Evolutionary conservation across 2,797 vertebrate genomes (phyloP).

Genomic region (Rhincodon typus): DNA sequence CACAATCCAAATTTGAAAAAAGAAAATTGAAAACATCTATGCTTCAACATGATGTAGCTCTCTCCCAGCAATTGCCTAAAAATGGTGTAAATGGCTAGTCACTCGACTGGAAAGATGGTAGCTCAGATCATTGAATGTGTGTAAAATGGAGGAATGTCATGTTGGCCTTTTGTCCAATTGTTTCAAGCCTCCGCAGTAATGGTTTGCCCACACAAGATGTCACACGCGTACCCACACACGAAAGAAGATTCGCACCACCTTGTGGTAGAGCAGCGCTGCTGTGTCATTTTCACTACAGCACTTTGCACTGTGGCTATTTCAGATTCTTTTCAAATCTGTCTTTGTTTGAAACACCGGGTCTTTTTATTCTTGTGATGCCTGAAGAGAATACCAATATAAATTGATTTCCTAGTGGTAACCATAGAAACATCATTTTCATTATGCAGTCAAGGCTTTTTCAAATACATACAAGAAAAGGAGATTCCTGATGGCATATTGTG

Average conservation of each 20-base stretch:
- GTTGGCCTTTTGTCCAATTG: not conserved
- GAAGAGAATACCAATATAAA: not conserved
- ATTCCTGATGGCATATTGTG: not conserved
- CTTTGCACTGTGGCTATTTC: not conserved
- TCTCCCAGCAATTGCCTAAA: not conserved
- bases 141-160: not conserved
- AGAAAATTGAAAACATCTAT: not conserved
- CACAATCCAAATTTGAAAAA: not conserved
- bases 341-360: not conserved
- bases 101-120: not conserved
- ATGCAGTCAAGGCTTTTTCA: not conserved
- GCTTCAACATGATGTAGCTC: not conserved
- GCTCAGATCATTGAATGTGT: not conserved
- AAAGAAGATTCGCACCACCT: not conserved
- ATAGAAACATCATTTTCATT: not conserved
- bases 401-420: not conserved
- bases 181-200: not conserved
- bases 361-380: not conserved
- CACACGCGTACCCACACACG: not conserved
- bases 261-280: not conserved
- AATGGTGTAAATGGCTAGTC: not conserved
- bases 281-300: not conserved
- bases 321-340: not conserved
- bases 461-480: not conserved
- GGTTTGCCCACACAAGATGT: not conserved